phyloP scores from a whole-genome alignment of 2,888 invertebrate species.

The Heteropelma amictum region DNA sequence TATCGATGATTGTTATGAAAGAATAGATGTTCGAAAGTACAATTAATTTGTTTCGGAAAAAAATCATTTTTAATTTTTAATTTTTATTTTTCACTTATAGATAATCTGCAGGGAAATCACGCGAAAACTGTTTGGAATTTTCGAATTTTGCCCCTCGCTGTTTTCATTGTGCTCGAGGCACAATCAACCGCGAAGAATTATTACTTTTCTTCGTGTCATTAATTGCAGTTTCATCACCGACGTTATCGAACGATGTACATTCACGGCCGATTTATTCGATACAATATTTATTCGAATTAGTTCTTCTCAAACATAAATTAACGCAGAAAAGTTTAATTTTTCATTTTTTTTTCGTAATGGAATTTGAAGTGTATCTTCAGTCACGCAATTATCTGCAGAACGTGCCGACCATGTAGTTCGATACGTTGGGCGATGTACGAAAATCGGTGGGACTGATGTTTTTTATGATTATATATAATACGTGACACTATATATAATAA shows the following conservation, averaged over 20 bases:
- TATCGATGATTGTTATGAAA: neutral
- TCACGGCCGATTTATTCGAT: conserved; percentile 41
- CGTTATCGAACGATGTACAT: neutral
- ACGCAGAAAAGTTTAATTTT: conserved; percentile 39
- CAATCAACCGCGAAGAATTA: neutral
- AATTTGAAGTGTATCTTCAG: neutral
- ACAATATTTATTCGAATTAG: conserved; percentile 21
- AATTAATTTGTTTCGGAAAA: too few relatives aligned
- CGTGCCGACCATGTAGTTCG: neutral
- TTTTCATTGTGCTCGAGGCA: neutral
- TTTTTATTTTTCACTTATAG: neutral
- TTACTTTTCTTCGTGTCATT: neutral
- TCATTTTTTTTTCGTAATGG: neutral
- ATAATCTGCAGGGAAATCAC: neutral
- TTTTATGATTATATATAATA: neutral
- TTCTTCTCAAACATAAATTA: conserved; percentile 37
- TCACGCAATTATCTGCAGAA: neutral
- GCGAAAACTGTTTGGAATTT: neutral
- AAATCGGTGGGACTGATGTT: neutral
- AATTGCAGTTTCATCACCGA: conserved; percentile 6
- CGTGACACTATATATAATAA: neutral
- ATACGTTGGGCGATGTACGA: neutral
- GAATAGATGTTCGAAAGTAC: too few relatives aligned
- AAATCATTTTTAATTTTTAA: too few relatives aligned
- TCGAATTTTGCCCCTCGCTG: conserved; percentile 1